phyloP scores from a whole-genome alignment of 2,113 vertebrate genomes.

The Lophius piscatorius region DNA sequence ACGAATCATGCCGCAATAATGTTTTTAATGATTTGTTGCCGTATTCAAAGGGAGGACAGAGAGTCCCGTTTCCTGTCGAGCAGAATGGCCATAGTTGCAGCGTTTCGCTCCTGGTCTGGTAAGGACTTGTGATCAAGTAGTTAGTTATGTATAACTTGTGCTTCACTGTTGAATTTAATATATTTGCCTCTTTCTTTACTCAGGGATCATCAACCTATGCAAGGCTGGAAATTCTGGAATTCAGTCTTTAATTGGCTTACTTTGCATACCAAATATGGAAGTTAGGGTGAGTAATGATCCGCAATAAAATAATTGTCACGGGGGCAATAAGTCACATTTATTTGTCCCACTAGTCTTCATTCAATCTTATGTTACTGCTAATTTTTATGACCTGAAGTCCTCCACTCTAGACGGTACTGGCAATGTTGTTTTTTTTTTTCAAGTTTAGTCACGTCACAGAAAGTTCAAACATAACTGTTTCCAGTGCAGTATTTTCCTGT shows the following conservation, averaged over 20 bases:
- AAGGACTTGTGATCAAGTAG: slow-evolving; percentile 61
- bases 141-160: no score
- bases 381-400: no score
- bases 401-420: no score
- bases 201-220: slow-evolving; percentile 98
- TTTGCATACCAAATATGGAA: slow-evolving; percentile 99
- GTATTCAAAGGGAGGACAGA: slow-evolving; percentile 88
- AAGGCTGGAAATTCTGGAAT: slow-evolving; percentile 97
- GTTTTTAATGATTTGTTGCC: slow-evolving; percentile 15
- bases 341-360: background rate
- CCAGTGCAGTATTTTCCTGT: no score
- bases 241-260: slow-evolving; percentile 95
- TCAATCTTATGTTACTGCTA: background rate
- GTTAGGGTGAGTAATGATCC: slow-evolving; percentile 86
- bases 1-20: background rate
- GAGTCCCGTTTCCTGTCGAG: slow-evolving; percentile 95
- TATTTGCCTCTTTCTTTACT: slow-evolving; percentile 18
- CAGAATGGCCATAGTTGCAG: slow-evolving; percentile 97
- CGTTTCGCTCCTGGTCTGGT: slow-evolving; percentile 99
- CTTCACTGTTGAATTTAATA: background rate
- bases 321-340: no score
- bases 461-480: no score
- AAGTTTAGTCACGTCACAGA: no score
- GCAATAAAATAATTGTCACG: no score
- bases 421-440: no score